Conservation (phyloP, 2,113 vertebrate genomes). For the Thermophis baileyi region DNA sequence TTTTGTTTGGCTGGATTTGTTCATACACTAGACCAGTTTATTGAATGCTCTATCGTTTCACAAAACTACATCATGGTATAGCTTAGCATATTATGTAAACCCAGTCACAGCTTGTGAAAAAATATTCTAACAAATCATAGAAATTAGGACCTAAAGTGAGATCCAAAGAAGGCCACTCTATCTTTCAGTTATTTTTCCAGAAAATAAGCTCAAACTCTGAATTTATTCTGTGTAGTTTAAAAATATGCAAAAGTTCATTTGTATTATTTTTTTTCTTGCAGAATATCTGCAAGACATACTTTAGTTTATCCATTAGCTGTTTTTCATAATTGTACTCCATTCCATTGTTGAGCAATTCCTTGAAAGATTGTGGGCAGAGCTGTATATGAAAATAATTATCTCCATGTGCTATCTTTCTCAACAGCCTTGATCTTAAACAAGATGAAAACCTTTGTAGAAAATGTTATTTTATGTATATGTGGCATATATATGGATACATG, state of each 20-base stretch:
- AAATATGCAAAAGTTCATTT: background rate
- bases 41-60: background rate
- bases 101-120: background rate
- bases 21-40: background rate
- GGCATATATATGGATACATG: background rate
- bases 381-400: background rate
- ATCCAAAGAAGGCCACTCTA: background rate
- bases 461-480: background rate
- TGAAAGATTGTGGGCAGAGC: background rate
- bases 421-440: background rate
- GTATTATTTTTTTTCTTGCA: background rate
- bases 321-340: background rate
- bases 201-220: background rate
- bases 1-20: background rate
- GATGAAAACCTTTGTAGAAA: background rate
- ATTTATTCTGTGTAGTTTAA: background rate
- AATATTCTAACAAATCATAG: background rate
- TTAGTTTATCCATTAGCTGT: background rate
- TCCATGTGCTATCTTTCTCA: background rate
- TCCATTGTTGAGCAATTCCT: background rate
- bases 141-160: background rate
- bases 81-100: background rate
- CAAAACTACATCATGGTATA: background rate
- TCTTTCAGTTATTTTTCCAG: background rate
- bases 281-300: background rate